Base-by-base conservation (phyloP, 2,797 vertebrate genomes). In the Neosilurus mollespiculum region DNA sequence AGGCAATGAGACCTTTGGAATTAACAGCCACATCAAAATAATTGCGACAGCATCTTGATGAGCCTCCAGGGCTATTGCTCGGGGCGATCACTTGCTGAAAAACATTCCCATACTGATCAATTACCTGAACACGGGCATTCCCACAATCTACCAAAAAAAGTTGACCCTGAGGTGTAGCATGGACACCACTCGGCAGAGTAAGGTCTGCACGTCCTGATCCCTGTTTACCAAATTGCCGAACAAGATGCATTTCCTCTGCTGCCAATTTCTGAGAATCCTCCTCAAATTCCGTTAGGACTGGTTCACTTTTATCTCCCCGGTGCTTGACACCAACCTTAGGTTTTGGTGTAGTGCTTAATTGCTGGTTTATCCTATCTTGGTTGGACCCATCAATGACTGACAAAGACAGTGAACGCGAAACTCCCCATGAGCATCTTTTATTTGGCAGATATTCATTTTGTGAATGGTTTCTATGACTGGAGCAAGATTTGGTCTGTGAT, bases 21-120 rank as follows among this genome's bases (percentile, higher is more conserved):
- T 93, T 96, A 16, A 95, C 94, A 0, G 95, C 94, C 22, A 96
- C 92, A 77, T 96, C 95, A 81, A 96, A 96, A 88, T 94, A 96
- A 89, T 95, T 94, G 53, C 91, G 91, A 66, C 91, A 94, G 82
- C 87, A 89, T 81, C 91, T 90, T 18, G 86, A 82, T 6, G 91
- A 91, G 66, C 90, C 88, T 12, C 92, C 89, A 14, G 86, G 80
- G 22, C 84, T 81, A 20, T 77, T 89, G 59, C 88, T 87, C 37
- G 90, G 79, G 24, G 93, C 90, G 34, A 88, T 83, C 54, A 96
- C 92, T 89, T 96, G 95, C 88, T 96, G 95, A 83, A 95, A 89
- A 73, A 94, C 86, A 70, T 94, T 94, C 0, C 95, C 93, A 2
- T 84, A 88, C 12, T 86, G 85, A 78, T 95, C 94, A 70, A 93